Conservation (phyloP, 1,140 invertebrate species). For the Babylonia areolata region DNA sequence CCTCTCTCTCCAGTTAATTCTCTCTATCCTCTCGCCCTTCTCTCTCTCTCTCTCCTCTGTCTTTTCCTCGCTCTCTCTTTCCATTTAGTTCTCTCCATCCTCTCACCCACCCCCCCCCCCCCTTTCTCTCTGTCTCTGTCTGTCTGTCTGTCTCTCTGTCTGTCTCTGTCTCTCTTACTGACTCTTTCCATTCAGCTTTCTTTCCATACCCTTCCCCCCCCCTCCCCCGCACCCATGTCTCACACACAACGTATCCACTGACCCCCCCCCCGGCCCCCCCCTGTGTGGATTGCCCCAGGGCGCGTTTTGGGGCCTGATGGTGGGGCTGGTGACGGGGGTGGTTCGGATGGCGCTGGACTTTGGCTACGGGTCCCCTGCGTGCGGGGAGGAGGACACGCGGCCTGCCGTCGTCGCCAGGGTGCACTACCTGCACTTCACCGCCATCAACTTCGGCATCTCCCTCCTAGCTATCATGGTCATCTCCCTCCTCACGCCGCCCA, state of each 20-base stretch:
- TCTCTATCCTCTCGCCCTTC: no score
- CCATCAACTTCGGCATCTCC: constrained; percentile 71
- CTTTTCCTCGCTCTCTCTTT: no score
- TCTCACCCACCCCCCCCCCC: no score
- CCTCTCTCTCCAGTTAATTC: not conserved
- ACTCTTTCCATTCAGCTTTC: no score
- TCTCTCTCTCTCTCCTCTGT: no score
- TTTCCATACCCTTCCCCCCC: no score
- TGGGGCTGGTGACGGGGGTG: constrained; percentile 77
- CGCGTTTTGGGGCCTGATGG: constrained; percentile 80
- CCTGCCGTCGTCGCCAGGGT: constrained; percentile 68
- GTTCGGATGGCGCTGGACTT: constrained; percentile 73
- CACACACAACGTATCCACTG: no score
- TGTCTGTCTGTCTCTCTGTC: not conserved
- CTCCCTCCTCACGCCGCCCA: constrained; percentile 65
- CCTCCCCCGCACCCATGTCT: no score
- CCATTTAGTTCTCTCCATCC: no score
- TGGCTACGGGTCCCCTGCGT: constrained; percentile 64
- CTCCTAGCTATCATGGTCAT: constrained; percentile 65
- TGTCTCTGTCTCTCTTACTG: not conserved
- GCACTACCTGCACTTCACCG: constrained; percentile 75
- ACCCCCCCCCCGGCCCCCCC: no score
- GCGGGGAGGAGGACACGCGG: constrained; percentile 64
- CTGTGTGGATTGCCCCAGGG: constrained; percentile 75
- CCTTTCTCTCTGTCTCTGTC: no score